Evolutionary conservation across 2,888 invertebrate genomes (phyloP).

Genomic region (Macrosoma leucophasiata): DNA sequence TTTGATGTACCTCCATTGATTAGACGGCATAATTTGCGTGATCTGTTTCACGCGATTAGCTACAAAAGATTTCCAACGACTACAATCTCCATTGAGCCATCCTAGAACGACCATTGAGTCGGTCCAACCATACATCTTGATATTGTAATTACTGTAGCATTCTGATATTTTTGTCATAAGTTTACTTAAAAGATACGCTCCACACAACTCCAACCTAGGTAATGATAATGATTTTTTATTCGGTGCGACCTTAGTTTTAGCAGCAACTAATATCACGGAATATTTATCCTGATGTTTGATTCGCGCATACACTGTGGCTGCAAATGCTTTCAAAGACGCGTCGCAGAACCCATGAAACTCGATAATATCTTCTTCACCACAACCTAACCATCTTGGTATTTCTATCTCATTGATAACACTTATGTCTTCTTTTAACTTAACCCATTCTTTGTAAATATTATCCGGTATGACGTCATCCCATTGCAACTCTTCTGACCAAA

Average conservation of each 20-base stretch:
- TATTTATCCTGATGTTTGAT: slow-evolving; percentile 5
- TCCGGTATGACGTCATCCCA: slow-evolving; percentile 5
- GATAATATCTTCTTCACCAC: slow-evolving; percentile 1
- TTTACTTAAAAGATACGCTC: not conserved
- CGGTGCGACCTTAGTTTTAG: slow-evolving; percentile 10
- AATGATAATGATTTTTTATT: slow-evolving; percentile 7
- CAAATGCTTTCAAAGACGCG: slow-evolving; percentile 4
- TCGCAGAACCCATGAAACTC: slow-evolving; percentile 11
- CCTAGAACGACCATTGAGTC: slow-evolving; percentile 15
- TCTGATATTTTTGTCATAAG: slow-evolving; percentile 4
- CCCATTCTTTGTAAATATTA: slow-evolving; percentile 1
- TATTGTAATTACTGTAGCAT: slow-evolving; percentile 2
- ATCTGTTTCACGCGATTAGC: slow-evolving; percentile 16
- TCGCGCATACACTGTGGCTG: slow-evolving; percentile 8
- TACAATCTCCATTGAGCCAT: slow-evolving; percentile 15
- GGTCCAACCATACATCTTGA: slow-evolving; percentile 10
- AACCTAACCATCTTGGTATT: slow-evolving; percentile 9
- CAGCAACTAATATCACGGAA: slow-evolving; percentile 6
- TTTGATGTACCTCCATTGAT: slow-evolving; percentile 9
- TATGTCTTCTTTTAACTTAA: slow-evolving; percentile 1
- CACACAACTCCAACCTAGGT: slow-evolving; percentile 8
- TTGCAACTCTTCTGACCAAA: slow-evolving; percentile 1
- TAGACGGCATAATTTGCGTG: slow-evolving; percentile 5
- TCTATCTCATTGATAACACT: slow-evolving; percentile 2
- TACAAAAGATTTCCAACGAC: slow-evolving; percentile 19